Base-by-base conservation (phyloP, 2,888 invertebrate species). In the Drosophila helvetica region DNA sequence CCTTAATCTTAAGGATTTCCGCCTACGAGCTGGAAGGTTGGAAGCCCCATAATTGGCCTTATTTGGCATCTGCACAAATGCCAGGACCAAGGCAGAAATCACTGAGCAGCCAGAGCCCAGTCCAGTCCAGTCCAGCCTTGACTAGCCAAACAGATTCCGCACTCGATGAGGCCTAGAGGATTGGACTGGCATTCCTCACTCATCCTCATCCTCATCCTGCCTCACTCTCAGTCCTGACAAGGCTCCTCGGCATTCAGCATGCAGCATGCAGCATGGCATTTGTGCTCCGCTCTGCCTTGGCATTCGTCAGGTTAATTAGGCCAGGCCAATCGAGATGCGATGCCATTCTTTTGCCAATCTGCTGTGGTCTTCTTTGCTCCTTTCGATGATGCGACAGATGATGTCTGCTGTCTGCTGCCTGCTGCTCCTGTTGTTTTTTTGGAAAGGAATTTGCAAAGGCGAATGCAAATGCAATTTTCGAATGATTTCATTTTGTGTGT, bases 391-490 rank as follows among this genome's bases (percentile, higher is more conserved):
- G 8, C 2, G 27, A 8, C 27, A 27, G 27, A 27, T 27, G 27
- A 27, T 27, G 27, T 15, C 30, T 33, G 17, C n/a, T 17, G 10
- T 25, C 25, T 43, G n/a, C 17, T 46, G 30, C 8, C 10, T 22
- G 30, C 3, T 47, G 17, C 17, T 17, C 2, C 17, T 48, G 15
- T 7, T 25, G 17, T 38, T 42, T 6, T 12, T 19, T 25, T 15
- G 18, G 19, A 12, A n/a, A 17, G 38, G 47, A 48, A 60, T 59
- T 48, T 27, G 15, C 15, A 9, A 22, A 27, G 46, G 15, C 30
- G 45, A 51, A 63, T 63, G 64, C 64, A 64, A 51, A 51, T 50
- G 63, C 45, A 51, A 51, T 51, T 33, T 42, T 45, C 15, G 12
- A 25, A 63, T 64, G 25, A 63, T 63, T 57, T 33, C 30, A 62